Evolutionary conservation across 2,797 vertebrate species (phyloP).

Genomic region (Brachyrhaphis roseni): DNA sequence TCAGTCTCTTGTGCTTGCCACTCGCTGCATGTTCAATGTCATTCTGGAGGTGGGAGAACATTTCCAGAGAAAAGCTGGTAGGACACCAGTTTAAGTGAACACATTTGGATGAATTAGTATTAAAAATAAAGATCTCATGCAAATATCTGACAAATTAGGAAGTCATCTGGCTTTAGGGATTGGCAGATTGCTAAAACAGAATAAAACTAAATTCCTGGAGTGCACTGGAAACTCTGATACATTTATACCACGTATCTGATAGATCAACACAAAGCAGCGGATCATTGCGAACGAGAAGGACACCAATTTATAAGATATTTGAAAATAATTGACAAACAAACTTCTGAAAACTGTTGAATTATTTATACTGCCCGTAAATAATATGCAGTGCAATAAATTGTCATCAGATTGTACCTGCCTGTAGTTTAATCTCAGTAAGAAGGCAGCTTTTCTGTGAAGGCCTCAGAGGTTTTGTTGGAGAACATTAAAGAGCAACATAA

Average conservation of each 20-base stretch:
- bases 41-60: slow-evolving; percentile 48
- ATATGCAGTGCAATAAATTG: not conserved
- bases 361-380: not conserved
- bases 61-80: slow-evolving; percentile 49
- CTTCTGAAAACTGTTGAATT: not conserved
- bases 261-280: not conserved
- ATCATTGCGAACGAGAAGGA: not conserved
- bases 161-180: not conserved
- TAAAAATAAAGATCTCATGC: not conserved
- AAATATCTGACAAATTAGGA: not conserved
- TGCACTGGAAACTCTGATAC: not conserved
- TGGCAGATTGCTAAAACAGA: not conserved
- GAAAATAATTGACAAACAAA: not conserved
- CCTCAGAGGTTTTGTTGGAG: not conserved
- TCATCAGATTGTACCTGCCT: not conserved
- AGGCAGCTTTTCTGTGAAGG: not conserved
- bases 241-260: not conserved
- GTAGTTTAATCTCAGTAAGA: not conserved
- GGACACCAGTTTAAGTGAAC: slow-evolving; percentile 44
- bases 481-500: not conserved
- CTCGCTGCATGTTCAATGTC: slow-evolving; percentile 61
- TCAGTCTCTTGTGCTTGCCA: slow-evolving; percentile 52
- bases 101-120: slow-evolving; percentile 16
- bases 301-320: not conserved
- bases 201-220: not conserved